These are phyloP conservation scores for Thumatha senex DNA, from an alignment of 2,888 invertebrate species.

Conservation along the genomic window DNA sequence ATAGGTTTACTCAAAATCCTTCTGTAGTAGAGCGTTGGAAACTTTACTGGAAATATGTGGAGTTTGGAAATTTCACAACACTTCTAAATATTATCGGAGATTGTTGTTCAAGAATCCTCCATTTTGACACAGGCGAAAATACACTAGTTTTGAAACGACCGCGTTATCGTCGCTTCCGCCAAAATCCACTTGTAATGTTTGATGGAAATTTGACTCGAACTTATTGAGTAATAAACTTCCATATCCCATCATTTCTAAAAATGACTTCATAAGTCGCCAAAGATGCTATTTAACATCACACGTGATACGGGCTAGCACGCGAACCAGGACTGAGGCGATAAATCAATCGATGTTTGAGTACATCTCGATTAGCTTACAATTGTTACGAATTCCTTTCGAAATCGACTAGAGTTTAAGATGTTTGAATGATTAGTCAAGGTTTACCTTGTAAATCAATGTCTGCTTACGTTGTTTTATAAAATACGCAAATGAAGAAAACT, in stretches of 20 bases:
- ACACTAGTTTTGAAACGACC: too few relatives aligned
- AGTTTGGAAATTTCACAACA: too few relatives aligned
- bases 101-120: too few relatives aligned
- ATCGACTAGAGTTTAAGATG: slow-evolving; percentile 17
- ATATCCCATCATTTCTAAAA: neutral
- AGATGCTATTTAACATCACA: slow-evolving; percentile 3
- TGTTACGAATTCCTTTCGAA: slow-evolving; percentile 11
- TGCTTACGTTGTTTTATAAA: neutral
- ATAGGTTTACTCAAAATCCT: too few relatives aligned
- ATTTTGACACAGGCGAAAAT: too few relatives aligned
- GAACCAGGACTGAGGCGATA: slow-evolving; percentile 5
- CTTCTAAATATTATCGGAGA: too few relatives aligned
- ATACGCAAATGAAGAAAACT: too few relatives aligned
- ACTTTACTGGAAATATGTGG: too few relatives aligned
- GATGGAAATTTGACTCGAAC: too few relatives aligned
- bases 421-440: neutral
- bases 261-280: neutral
- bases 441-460: slow-evolving; percentile 9
- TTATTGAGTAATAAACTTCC: neutral
- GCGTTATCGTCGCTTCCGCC: too few relatives aligned
- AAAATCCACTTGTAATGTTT: too few relatives aligned
- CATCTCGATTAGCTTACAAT: slow-evolving; percentile 22
- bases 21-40: too few relatives aligned
- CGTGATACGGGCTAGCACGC: slow-evolving; percentile 12
- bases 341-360: slow-evolving; percentile 26